phyloP scores from a whole-genome alignment of 2,797 vertebrate genomes.

The Myotis myotis region DNA sequence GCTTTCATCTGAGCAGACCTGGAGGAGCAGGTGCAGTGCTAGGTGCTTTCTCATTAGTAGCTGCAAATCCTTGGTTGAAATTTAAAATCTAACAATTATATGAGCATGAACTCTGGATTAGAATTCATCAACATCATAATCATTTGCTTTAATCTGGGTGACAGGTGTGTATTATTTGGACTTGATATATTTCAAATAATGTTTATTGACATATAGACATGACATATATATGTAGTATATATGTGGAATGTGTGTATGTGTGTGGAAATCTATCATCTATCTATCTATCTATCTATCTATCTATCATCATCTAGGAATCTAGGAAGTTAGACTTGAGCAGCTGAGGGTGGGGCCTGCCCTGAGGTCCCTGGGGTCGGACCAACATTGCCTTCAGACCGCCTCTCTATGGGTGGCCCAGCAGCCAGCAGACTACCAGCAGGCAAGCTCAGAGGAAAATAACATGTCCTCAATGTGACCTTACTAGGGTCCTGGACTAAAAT shows the following conservation, averaged over 20 bases:
- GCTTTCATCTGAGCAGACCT: not conserved
- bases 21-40: too few relatives aligned
- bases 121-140: not conserved
- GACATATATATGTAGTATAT: not conserved
- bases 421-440: too few relatives aligned
- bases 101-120: not conserved
- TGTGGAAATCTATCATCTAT: not conserved
- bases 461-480: too few relatives aligned
- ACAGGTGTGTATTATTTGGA: not conserved
- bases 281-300: not conserved
- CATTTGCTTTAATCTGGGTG: not conserved
- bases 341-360: too few relatives aligned
- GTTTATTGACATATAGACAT: not conserved
- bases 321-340: too few relatives aligned
- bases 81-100: not conserved
- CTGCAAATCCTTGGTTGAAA: not conserved
- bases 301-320: not conserved
- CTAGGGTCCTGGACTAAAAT: too few relatives aligned
- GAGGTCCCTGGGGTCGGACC: too few relatives aligned
- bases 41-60: too few relatives aligned
- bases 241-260: not conserved
- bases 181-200: not conserved
- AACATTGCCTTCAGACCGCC: too few relatives aligned
- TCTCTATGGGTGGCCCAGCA: too few relatives aligned
- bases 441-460: too few relatives aligned